Evolutionary conservation across 2,888 invertebrate genomes (phyloP), one percentile per base, ranked within the genome.

Genomic region (Zaprionus obscuricornis): DNA sequence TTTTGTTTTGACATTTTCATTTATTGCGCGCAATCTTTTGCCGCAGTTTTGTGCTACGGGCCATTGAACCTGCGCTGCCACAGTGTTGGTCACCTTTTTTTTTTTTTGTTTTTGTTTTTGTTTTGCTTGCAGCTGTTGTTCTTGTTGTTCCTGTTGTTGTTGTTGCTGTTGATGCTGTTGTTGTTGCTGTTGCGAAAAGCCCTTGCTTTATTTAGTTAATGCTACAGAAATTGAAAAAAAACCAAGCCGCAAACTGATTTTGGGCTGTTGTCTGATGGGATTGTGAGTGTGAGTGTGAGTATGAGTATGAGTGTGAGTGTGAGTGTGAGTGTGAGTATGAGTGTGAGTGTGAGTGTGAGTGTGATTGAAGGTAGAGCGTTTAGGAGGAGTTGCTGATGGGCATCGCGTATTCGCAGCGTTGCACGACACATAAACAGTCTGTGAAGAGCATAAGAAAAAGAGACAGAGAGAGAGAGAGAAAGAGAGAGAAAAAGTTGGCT

Each of bases 1-100:
- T 74, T 67, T 74, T 56, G 57, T 64, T 74, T 74, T 68, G 66
- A 34, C 63, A 73, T 74, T 73, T 74, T 66, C 56, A 74, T 73
- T 69, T 73, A 73, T 74, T 70, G 70, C 64, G 54, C 54, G 40
- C 54, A 74, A 74, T 73, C 74, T 73, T 73, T 64, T 58, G 59
- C 45, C 46, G 67, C 67, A 49, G 50, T 33, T 63, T 17, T 16
- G 17, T 20, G 39, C 52, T 51, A 18, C 37, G 33, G 70, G 67
- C 59, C 67, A 65, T 65, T 68, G 67, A 68, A 69, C 67, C 36
- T 55, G 18, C 27, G n/a, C n/a, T n/a, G n/a, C n/a, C n/a, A n/a
- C n/a, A n/a, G n/a, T n/a, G n/a, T n/a, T n/a, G n/a, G n/a, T n/a
- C n/a, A n/a, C n/a, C n/a, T n/a, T n/a, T n/a, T n/a, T n/a, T n/a